Evolutionary conservation across 2,113 vertebrate genomes (phyloP).

Genomic region (Eretmochelys imbricata): DNA sequence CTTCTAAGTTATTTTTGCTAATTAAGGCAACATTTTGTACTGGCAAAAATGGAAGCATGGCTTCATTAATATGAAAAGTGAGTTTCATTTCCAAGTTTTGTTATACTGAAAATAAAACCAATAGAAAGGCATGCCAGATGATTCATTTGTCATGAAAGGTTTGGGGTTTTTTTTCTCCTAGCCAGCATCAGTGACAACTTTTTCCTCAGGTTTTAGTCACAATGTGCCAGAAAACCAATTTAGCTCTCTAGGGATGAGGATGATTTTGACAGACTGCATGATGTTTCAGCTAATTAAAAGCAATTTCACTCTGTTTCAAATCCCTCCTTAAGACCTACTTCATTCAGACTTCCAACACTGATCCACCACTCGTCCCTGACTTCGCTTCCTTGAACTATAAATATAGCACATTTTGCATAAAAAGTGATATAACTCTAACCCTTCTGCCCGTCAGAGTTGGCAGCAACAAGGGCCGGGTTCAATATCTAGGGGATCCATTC

Average conservation of each 20-base stretch:
- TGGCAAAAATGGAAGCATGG: background rate
- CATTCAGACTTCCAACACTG: background rate
- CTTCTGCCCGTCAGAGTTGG: no score
- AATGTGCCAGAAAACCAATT: background rate
- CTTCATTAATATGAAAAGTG: background rate
- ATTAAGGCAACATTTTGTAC: background rate
- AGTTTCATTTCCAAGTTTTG: background rate
- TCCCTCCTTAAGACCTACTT: background rate
- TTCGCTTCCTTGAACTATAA: background rate
- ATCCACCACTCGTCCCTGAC: background rate
- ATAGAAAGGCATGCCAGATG: background rate
- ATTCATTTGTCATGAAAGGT: background rate
- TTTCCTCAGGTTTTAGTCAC: background rate
- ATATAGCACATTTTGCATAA: background rate
- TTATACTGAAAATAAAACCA: background rate
- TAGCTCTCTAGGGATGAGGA: background rate
- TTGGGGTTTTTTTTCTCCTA: background rate
- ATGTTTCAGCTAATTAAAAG: background rate
- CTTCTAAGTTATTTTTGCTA: background rate
- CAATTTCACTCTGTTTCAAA: background rate
- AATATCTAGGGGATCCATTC: no score
- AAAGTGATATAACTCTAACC: background rate
- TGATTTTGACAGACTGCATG: background rate
- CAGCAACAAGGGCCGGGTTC: no score
- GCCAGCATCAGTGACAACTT: background rate